Evolutionary conservation across 2,113 vertebrate species (phyloP).

Genomic region (Cyanocitta stelleri): DNA sequence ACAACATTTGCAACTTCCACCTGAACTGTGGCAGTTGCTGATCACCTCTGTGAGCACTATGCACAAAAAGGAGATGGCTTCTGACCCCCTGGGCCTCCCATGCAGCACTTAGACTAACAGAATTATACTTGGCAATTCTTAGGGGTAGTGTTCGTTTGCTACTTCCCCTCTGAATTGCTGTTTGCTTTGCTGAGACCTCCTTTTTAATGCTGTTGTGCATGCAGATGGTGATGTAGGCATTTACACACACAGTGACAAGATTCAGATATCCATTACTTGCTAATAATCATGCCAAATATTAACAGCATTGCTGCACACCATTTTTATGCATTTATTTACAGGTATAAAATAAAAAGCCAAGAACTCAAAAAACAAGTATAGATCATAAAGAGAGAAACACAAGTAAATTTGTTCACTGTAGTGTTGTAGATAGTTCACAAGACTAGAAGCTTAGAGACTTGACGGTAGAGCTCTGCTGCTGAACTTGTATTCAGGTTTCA

Average conservation of each 20-base stretch:
- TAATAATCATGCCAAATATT: not conserved
- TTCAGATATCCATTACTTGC: not conserved
- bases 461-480: not conserved
- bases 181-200: constrained; percentile 61
- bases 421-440: not conserved
- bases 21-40: not conserved
- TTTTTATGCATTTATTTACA: not conserved
- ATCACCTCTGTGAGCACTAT: not conserved
- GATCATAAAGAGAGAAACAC: not conserved
- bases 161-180: constrained; percentile 11
- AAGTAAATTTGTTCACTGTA: not conserved
- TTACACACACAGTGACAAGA: not conserved
- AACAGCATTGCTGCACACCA: not conserved
- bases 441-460: not conserved
- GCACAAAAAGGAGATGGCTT: constrained; percentile 34
- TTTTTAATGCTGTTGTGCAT: not conserved
- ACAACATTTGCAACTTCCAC: constrained; percentile 1
- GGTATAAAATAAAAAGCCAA: not conserved
- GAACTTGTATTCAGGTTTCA: not conserved
- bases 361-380: not conserved
- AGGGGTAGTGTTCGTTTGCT: constrained; percentile 2
- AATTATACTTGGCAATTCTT: constrained; percentile 8
- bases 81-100: constrained; percentile 51
- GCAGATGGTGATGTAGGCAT: not conserved
- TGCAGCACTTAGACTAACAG: constrained; percentile 41